Conservation (phyloP, 2,113 vertebrate species). For the Beaufortia kweichowensis region DNA sequence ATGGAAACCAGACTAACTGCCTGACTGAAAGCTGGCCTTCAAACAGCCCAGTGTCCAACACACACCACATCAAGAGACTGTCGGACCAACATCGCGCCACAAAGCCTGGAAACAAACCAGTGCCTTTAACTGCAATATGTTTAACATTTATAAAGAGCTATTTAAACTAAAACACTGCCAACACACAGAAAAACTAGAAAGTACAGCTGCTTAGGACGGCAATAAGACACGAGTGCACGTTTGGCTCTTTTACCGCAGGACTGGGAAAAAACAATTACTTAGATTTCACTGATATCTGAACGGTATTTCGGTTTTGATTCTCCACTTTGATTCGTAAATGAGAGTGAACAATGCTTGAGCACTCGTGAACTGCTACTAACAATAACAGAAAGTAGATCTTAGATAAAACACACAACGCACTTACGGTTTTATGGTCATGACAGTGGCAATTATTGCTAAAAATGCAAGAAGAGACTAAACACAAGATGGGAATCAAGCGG, state of each 20-base stretch:
- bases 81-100: slow-evolving; percentile 51
- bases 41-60: slow-evolving; percentile 62
- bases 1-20: slow-evolving; percentile 46
- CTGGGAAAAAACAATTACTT: slow-evolving; percentile 33
- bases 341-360: slow-evolving; percentile 7
- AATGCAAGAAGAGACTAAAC: not conserved
- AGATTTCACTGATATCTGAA: slow-evolving; percentile 44
- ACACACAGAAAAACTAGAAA: slow-evolving; percentile 62
- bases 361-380: slow-evolving; percentile 15
- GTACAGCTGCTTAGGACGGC: slow-evolving; percentile 37
- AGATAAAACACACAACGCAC: not conserved
- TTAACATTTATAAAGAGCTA: slow-evolving; percentile 59
- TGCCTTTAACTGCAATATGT: slow-evolving; percentile 59
- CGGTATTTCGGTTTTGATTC: not conserved
- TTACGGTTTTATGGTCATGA: not conserved
- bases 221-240: slow-evolving; percentile 36
- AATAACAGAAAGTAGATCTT: slow-evolving; percentile 35
- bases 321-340: not conserved
- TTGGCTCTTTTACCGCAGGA: slow-evolving; percentile 25
- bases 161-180: slow-evolving; percentile 63
- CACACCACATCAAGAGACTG: slow-evolving; percentile 65
- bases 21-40: slow-evolving; percentile 48
- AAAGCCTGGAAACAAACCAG: slow-evolving; percentile 58
- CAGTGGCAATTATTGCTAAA: not conserved
- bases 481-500: not conserved